A percentile compares a stretch with the other conserved stretches of the same genome.
Evolutionary conservation across 2,888 invertebrate species (phyloP).

Genomic region (Meteorus cinctellus): DNA sequence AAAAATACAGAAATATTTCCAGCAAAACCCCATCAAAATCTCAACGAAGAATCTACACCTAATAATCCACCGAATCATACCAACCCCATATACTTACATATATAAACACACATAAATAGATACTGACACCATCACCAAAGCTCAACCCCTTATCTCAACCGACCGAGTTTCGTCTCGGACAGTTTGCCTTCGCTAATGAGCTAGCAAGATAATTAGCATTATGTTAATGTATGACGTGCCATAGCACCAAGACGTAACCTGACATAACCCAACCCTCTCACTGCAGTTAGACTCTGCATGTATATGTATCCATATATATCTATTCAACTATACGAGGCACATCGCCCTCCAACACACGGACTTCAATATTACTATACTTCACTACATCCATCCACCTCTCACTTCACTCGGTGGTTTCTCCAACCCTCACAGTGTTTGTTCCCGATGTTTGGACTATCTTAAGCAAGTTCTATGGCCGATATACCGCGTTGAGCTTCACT

Average conservation of each 20-base stretch:
- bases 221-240: constrained; percentile 71
- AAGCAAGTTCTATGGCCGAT: constrained; percentile 55
- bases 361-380: constrained; percentile 14
- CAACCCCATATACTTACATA: constrained; percentile 44
- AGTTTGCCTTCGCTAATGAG: constrained; percentile 73
- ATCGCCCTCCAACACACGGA: constrained; percentile 14
- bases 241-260: constrained; percentile 63
- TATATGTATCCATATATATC: constrained; percentile 15
- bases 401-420: constrained; percentile 37
- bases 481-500: constrained; percentile 25
- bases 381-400: constrained; percentile 28
- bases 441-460: constrained; percentile 67
- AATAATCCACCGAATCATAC: too few species aligned
- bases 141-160: constrained; percentile 67
- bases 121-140: constrained; percentile 38
- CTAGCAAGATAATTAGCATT: constrained; percentile 73
- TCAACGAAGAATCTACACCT: too few species aligned
- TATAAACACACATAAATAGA: constrained; percentile 47
- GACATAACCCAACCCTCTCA: constrained; percentile 52
- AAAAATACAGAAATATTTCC: too few species aligned
- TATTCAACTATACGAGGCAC: constrained; percentile 29
- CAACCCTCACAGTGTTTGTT: constrained; percentile 58
- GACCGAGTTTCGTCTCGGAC: constrained; percentile 71
- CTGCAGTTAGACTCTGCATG: not conserved
- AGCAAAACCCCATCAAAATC: too few species aligned